Evolutionary conservation across 2,113 vertebrate genomes (phyloP).

Genomic region (Rhynchopsitta pachyrhyncha): DNA sequence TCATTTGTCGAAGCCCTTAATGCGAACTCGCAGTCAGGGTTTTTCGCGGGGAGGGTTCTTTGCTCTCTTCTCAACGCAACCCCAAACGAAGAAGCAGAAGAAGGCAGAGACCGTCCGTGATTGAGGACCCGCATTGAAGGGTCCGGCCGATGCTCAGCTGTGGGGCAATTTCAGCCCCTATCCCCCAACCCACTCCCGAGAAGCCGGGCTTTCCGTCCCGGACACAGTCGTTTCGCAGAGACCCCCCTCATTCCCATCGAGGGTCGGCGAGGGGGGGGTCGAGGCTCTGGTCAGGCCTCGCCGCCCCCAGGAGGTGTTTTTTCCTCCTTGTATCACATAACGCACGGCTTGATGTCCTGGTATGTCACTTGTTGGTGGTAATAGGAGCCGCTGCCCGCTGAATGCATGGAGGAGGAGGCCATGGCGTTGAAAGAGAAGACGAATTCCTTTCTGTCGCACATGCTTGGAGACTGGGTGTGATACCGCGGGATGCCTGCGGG

Average conservation of each 20-base stretch:
- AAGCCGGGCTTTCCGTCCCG: background rate
- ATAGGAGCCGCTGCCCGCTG: constrained; percentile 85
- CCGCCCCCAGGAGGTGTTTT: background rate
- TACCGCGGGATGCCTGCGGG: constrained; percentile 92
- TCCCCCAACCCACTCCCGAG: background rate
- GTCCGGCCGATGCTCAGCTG: constrained; percentile 24
- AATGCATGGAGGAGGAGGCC: constrained; percentile 92
- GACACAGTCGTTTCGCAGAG: background rate
- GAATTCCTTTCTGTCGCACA: constrained; percentile 98
- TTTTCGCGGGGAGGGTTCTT: background rate
- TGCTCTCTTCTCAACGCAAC: background rate
- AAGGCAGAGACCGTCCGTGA: constrained; percentile 2
- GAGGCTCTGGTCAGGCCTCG: background rate
- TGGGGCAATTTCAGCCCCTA: background rate
- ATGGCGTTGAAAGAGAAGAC: constrained; percentile 99
- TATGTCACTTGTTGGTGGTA: constrained; percentile 98
- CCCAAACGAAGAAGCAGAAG: background rate
- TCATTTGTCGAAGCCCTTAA: background rate
- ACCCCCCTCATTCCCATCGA: background rate
- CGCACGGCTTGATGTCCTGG: constrained; percentile 99
- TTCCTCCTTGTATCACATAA: constrained; percentile 85
- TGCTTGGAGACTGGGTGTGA: constrained; percentile 95
- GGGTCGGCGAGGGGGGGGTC: background rate
- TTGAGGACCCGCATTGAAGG: background rate
- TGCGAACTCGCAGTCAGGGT: background rate